Base-by-base conservation (phyloP, 2,113 vertebrate genomes). In the Odobenus rosmarus region DNA sequence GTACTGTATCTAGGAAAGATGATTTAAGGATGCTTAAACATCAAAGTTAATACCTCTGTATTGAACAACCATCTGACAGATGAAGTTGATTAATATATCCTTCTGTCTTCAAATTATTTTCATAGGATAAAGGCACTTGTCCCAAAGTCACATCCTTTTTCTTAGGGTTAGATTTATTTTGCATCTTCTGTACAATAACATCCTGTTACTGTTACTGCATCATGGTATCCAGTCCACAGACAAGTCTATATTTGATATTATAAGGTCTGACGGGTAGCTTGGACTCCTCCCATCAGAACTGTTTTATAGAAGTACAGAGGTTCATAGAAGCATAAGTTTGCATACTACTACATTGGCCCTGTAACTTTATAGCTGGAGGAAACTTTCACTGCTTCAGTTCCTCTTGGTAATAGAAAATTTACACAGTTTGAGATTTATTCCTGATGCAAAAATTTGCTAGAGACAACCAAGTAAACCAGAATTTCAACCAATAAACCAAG, bases 371-470 rank as follows among this genome's bases (percentile, higher is more conserved):
- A 46, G 55, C 76, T 88, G 28, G 28, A 95, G 13, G 57, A 94
- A 83, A 81, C 26, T 51, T 81, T 31, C 2, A 94, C 57, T 57
- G 31, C 64, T 82, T 24, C 1, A 77, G 42, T 1, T 69, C 26
- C 69, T 88, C 21, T 5, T 95, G 49, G 31, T 94, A 84, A 90
- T 93, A 96, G 80, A 64, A 94, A 92, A 15, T 15, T 59, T 80
- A 23, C 11, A 93, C 11, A 93, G 39, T 84, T 49, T 88, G 94
- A 51, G 21, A 33, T 33, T 84, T 93, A 92, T 86, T 95, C 67
- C 67, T 96, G 26, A 97, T 88, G 23, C 4, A 97, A 59, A 91
- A 81, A 71, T 89, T 93, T 90, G 80, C n/a, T 71, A 86, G 36
- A 86, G 49, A 55, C 49, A 74, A 80, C 39, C 12, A 74, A 46